Evolutionary conservation across 2,888 invertebrate species (phyloP), one percentile per base, ranked within the genome.

Genomic region (Epistrophella euchroma): DNA sequence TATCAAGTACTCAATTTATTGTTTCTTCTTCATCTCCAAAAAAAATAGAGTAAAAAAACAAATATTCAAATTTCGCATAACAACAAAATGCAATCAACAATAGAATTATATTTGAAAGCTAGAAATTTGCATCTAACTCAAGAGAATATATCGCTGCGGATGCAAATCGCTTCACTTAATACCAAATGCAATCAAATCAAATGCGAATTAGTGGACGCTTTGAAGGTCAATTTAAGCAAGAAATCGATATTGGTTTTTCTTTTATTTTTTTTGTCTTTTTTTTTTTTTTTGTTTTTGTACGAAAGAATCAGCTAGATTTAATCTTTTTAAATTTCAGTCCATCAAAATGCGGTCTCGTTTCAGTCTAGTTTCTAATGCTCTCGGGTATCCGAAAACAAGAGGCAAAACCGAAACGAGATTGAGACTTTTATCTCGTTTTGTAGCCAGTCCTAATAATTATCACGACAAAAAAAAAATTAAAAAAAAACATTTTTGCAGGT

Each of bases 111-210:
- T 19, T 32, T 47, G 13, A 66, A 66, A 66, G 43, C 58, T 9
- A 22, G 45, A 11, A 84, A 84, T 13, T 40, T 28, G 2, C 43
- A 50, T 22, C 68, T 85, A 10, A 56, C 68, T 19, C 60, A 81
- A 7, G 60, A 85, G 47, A 85, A 85, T 70, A n/a, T 64, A 17
- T 43, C 11, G 28, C 60, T 85, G 15, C 80, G 80, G 0, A 58
- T 68, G 47, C 25, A 81, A 37, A 76, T 85, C 22, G 58, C 71
- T 7, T 25, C 81, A 35, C 72, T 85, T 35, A 80, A 68, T 4
- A 58, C 70, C 17, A 73, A 81, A 56, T 60, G 76, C 17, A 47
- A 70, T 68, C 66, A 77, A 35, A 60, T 85, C 43, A 68, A 85
- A 11, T 22, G 35, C 17, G 55, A 76, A 9, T 47, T 85, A 15